A percentile compares a stretch with the other conserved stretches of the same genome.
Conservation (phyloP, 2,888 invertebrate species). For the Polietes domitor region DNA sequence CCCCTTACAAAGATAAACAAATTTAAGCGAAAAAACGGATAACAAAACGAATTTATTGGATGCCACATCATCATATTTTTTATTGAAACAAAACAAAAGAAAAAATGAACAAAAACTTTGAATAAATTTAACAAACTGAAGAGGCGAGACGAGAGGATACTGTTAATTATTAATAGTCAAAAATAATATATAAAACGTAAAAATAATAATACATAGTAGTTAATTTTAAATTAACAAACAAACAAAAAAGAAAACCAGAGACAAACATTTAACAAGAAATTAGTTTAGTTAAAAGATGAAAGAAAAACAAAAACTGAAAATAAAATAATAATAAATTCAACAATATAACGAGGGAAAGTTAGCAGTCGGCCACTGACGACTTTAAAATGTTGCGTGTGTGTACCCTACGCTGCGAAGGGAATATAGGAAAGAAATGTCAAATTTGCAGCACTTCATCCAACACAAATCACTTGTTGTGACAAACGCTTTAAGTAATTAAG, state of each 20-base stretch:
- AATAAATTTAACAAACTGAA: constrained; percentile 57
- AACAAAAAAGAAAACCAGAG: constrained; percentile 45
- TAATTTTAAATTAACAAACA: constrained; percentile 63
- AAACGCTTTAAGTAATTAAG: too few relatives aligned
- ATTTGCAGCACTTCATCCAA: too few relatives aligned
- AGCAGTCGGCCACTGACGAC: constrained; percentile 30
- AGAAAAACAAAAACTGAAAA: constrained; percentile 46
- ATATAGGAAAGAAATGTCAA: too few relatives aligned
- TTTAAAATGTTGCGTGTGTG: too few relatives aligned
- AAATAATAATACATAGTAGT: constrained; percentile 54
- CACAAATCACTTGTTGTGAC: too few relatives aligned
- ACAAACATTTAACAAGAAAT: constrained; percentile 40
- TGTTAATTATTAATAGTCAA: constrained; percentile 66
- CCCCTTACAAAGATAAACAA: constrained; percentile 60
- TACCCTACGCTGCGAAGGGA: too few relatives aligned
- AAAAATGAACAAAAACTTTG: constrained; percentile 47
- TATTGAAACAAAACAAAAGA: constrained; percentile 63
- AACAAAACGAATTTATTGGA: constrained; percentile 81
- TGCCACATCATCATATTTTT: constrained; percentile 79
- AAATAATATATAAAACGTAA: constrained; percentile 37
- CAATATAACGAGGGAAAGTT: constrained; percentile 46
- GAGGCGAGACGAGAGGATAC: constrained; percentile 36
- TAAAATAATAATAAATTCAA: constrained; percentile 39
- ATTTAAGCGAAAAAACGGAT: constrained; percentile 69
- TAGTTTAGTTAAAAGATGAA: constrained; percentile 49